These are phyloP conservation scores for Epinotia brunnichana DNA, from an alignment of 2,888 invertebrate genomes.

Conservation along the genomic window DNA sequence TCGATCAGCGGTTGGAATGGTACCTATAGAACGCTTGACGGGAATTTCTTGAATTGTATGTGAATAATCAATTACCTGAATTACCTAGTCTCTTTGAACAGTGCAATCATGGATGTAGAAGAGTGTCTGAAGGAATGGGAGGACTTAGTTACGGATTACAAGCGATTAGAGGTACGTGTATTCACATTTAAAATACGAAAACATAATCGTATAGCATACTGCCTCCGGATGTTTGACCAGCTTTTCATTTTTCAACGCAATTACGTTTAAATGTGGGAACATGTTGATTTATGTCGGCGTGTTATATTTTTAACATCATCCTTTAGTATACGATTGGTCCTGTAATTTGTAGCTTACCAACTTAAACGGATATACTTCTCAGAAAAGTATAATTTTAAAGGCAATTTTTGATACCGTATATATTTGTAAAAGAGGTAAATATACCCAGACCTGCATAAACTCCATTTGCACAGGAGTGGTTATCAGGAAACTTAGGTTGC, in stretches of 20 bases:
- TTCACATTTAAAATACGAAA: constrained; percentile 36
- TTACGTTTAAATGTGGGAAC: constrained; percentile 29
- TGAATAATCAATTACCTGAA: constrained; percentile 43
- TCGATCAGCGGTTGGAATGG: constrained; percentile 42
- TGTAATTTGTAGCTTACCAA: neutral
- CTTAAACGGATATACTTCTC: neutral
- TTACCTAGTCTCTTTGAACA: constrained; percentile 43
- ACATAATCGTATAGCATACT: constrained; percentile 36
- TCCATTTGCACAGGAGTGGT: neutral
- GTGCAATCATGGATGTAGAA: constrained; percentile 82
- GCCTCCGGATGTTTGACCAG: constrained; percentile 40
- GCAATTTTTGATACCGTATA: neutral
- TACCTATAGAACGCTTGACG: constrained; percentile 28
- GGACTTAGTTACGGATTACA: constrained; percentile 90
- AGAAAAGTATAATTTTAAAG: neutral
- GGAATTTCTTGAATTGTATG: constrained; percentile 45
- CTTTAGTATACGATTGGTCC: neutral
- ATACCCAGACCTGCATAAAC: neutral
- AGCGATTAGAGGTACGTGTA: constrained; percentile 89
- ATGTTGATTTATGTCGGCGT: constrained; percentile 8
- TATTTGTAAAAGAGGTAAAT: neutral
- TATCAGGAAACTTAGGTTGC: neutral
- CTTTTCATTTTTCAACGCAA: constrained; percentile 35
- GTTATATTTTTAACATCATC: neutral
- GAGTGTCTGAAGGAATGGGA: constrained; percentile 90